Evolutionary conservation across 1,140 invertebrate genomes (phyloP), one percentile per base, ranked within the genome.

Genomic region (Heterodera schachtii): DNA sequence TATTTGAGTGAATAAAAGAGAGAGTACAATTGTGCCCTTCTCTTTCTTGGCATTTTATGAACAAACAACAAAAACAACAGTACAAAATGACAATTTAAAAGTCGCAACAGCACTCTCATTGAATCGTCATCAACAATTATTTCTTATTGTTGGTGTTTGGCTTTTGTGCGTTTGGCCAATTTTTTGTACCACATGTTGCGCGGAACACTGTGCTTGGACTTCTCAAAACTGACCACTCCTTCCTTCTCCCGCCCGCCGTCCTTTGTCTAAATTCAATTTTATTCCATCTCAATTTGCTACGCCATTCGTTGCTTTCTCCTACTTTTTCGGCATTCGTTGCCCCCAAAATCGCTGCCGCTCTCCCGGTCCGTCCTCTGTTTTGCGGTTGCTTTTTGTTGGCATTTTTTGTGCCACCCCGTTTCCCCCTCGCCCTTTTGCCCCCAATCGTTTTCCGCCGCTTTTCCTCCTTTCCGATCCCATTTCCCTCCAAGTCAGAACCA

Each of bases 81-180:
- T n/a, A n/a, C n/a, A n/a, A n/a, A n/a, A n/a, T n/a, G n/a, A n/a
- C n/a, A n/a, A n/a, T n/a, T n/a, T n/a, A n/a, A n/a, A n/a, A n/a
- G n/a, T n/a, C n/a, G n/a, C n/a, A n/a, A n/a, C n/a, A n/a, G n/a
- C n/a, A n/a, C n/a, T n/a, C n/a, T n/a, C n/a, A n/a, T 60, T 60
- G 57, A 4, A 19, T 11, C 4, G 5, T 60, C 16, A 19, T 16
- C 19, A 11, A 60, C 57, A 19, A 4, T 19, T 16, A 16, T 31
- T 60, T n/a, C 57, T 84, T 73, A 87, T 52, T 80, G 60, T 75
- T 88, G 87, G 80, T 88, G 87, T 67, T 88, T 88, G 69, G 84
- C 74, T 74, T 89, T 89, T 67, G 78, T 57, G 44, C 84, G 66
- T 57, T 86, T 85, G 13, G 82, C 46, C 31, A 85, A 78, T 49